Percentiles rank a stretch among this genome's conserved stretches.
Conservation (phyloP, 1,140 invertebrate genomes). For the Notospermus geniculatus region DNA sequence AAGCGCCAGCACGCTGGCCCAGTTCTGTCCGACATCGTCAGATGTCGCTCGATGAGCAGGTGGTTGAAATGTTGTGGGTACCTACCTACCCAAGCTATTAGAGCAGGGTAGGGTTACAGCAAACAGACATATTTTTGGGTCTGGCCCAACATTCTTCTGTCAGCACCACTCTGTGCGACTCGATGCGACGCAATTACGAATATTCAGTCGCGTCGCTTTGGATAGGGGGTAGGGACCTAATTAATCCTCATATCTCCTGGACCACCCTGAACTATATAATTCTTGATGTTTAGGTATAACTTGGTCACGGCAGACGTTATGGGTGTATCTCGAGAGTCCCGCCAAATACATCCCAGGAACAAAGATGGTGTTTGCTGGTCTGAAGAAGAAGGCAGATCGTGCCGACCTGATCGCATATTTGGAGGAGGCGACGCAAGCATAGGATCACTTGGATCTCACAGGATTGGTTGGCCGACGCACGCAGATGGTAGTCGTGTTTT, state of each 20-base stretch:
- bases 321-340: slow-evolving; percentile 92
- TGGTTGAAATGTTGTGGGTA: too few species aligned
- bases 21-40: too few species aligned
- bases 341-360: slow-evolving; percentile 95
- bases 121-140: too few species aligned
- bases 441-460: too few species aligned
- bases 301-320: slow-evolving; percentile 89
- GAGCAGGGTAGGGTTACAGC: too few species aligned
- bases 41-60: too few species aligned
- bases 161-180: slow-evolving; percentile 96
- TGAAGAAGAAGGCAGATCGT: slow-evolving; percentile 91
- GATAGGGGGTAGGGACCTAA: slow-evolving; percentile 94
- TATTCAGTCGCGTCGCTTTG: slow-evolving; percentile 96
- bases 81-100: too few species aligned
- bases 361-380: slow-evolving; percentile 96
- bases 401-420: slow-evolving; percentile 92
- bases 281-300: slow-evolving; percentile 81
- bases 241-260: slow-evolving; percentile 81
- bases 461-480: too few species aligned
- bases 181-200: slow-evolving; percentile 86
- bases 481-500: too few species aligned
- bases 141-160: too few species aligned
- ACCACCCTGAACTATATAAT: slow-evolving; percentile 94
- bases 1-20: too few species aligned
- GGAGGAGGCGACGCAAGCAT: slow-evolving; percentile 69